Conservation (phyloP, 2,797 vertebrate species). For the Xyrichtys novacula region DNA sequence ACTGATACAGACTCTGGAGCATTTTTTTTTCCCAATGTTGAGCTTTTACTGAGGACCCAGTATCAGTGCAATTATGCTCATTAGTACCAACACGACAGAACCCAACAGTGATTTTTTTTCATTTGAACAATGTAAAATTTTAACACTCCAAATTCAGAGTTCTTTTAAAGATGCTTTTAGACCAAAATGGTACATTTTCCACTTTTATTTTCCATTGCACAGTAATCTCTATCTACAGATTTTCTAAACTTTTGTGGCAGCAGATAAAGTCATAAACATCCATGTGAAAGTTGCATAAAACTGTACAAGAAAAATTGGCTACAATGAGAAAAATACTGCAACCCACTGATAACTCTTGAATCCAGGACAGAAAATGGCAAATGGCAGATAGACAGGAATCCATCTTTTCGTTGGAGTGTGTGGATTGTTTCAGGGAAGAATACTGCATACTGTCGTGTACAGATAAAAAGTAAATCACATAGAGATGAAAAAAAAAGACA, state of each 20-base stretch:
- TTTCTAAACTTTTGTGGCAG: slow-evolving; percentile 89
- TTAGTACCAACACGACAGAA: too few species aligned
- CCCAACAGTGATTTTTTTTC: not conserved
- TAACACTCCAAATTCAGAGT: too few species aligned
- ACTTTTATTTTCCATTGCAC: slow-evolving; percentile 87
- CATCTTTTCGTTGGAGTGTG: slow-evolving; percentile 71
- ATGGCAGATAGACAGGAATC: slow-evolving; percentile 80
- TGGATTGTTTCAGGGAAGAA: slow-evolving; percentile 66
- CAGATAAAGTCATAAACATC: slow-evolving; percentile 89
- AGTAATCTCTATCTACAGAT: slow-evolving; percentile 90
- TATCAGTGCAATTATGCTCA: too few species aligned
- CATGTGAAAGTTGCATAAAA: slow-evolving; percentile 88
- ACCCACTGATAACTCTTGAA: slow-evolving; percentile 83
- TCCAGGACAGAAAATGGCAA: slow-evolving; percentile 81
- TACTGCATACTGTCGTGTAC: slow-evolving; percentile 74
- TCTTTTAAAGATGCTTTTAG: slow-evolving; percentile 40
- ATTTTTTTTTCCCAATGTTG: too few species aligned
- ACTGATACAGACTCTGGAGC: too few species aligned
- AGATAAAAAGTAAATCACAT: slow-evolving; percentile 71
- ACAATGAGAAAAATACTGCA: slow-evolving; percentile 88
- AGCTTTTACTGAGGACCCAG: too few species aligned
- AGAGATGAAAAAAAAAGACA: slow-evolving; percentile 52
- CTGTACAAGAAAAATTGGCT: slow-evolving; percentile 87
- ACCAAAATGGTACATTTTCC: slow-evolving; percentile 71
- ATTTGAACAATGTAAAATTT: not conserved